Conservation (phyloP, 2,113 vertebrate genomes). For the Ammodytes dubius region DNA sequence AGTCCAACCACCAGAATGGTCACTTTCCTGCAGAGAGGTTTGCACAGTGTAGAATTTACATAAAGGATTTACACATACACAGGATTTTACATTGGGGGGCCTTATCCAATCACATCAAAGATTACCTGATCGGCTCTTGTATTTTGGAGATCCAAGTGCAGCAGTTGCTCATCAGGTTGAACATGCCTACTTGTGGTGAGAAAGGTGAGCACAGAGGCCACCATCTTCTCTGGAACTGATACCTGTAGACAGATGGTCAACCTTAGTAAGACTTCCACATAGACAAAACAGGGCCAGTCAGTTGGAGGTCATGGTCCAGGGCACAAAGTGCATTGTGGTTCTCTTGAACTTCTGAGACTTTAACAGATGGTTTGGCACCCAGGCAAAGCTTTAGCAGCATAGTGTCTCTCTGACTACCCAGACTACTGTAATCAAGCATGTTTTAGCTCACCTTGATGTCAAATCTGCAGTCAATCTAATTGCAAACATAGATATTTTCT, state of each 20-base stretch:
- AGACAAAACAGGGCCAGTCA: background rate
- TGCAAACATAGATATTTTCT: background rate
- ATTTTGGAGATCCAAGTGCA: slow-evolving; percentile 90
- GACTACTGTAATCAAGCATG: background rate
- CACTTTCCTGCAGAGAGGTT: slow-evolving; percentile 83
- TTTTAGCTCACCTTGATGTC: background rate
- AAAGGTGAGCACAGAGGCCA: slow-evolving; percentile 71
- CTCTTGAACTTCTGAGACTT: slow-evolving; percentile 15
- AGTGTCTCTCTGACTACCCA: background rate
- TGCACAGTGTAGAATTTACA: background rate
- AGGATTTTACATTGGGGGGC: no score
- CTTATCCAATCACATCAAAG: no score
- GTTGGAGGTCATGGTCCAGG: background rate
- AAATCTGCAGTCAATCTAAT: background rate
- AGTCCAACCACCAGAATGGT: slow-evolving; percentile 90
- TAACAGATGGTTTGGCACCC: slow-evolving; percentile 45
- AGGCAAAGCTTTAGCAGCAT: slow-evolving; percentile 5
- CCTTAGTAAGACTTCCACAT: slow-evolving; percentile 19
- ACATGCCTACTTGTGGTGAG: slow-evolving; percentile 85
- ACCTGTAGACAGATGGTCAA: slow-evolving; percentile 64
- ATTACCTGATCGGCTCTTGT: slow-evolving; percentile 89
- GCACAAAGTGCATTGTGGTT: slow-evolving; percentile 36
- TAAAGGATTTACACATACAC: background rate
- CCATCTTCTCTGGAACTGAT: slow-evolving; percentile 82
- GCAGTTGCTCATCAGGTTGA: slow-evolving; percentile 91